phyloP scores from a whole-genome alignment of 2,888 invertebrate species.

The Limenitis camilla region DNA sequence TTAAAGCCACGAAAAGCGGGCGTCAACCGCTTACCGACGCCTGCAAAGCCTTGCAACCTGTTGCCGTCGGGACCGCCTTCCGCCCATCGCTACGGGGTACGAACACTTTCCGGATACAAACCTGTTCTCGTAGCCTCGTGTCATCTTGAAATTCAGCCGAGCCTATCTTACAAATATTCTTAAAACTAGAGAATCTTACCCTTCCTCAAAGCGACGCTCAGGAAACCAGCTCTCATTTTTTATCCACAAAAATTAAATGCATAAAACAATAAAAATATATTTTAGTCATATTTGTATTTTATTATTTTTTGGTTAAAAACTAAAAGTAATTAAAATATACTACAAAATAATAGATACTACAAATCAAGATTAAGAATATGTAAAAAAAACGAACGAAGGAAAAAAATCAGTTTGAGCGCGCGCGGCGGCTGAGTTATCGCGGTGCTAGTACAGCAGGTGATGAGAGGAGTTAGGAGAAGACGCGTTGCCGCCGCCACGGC shows the following conservation, averaged over 20 bases:
- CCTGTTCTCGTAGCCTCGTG: constrained; percentile 2
- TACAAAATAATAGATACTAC: constrained; percentile 41
- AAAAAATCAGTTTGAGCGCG: constrained; percentile 46
- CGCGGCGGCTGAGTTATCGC: constrained; percentile 58
- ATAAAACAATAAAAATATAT: constrained; percentile 44
- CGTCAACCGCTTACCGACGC: constrained; percentile 36
- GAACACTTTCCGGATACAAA: constrained; percentile 22
- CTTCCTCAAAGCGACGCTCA: constrained; percentile 13
- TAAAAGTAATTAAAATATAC: constrained; percentile 47
- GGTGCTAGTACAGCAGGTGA: constrained; percentile 36
- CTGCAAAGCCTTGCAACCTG: constrained; percentile 57
- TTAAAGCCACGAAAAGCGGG: constrained; percentile 50
- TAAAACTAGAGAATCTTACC: constrained; percentile 31
- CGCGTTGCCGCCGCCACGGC: constrained; percentile 65
- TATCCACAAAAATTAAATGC: constrained; percentile 52
- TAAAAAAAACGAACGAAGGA: constrained; percentile 51
- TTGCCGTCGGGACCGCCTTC: constrained; percentile 71
- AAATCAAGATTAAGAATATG: constrained; percentile 31
- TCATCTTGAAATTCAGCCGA: constrained; percentile 5
- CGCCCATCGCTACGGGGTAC: constrained; percentile 55
- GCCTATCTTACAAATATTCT: constrained; percentile 21
- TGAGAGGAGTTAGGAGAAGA: constrained; percentile 40
- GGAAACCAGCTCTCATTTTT: constrained; percentile 27
- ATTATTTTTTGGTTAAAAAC: constrained; percentile 31
- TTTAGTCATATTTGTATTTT: constrained; percentile 19